A percentile compares a stretch with the other conserved stretches of the same genome.
These are phyloP conservation scores for Arenaria interpres DNA, from an alignment of 2,113 vertebrate genomes.

Conservation along the genomic window DNA sequence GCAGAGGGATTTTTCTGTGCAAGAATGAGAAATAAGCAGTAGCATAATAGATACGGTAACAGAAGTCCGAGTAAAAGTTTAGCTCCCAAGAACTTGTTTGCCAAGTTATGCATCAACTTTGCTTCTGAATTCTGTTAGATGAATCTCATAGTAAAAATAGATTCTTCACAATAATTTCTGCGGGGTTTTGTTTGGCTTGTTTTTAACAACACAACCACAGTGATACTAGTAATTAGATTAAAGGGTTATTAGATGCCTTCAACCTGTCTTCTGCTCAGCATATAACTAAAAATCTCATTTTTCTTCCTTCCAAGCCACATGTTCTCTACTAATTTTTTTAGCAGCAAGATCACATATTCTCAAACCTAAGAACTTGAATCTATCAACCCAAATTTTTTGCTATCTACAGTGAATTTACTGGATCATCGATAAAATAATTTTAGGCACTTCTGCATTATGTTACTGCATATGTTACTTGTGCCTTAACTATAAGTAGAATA, in stretches of 20 bases:
- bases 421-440: background rate
- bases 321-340: background rate
- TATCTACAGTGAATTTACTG: background rate
- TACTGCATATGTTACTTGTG: background rate
- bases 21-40: background rate
- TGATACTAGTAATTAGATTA: background rate
- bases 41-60: fast-evolving
- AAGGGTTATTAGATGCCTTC: background rate
- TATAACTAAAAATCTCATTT: background rate
- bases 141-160: background rate
- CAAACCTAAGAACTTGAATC: background rate
- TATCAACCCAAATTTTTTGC: background rate
- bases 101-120: background rate
- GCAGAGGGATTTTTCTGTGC: background rate
- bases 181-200: background rate
- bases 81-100: background rate
- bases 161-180: background rate
- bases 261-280: background rate
- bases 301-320: background rate
- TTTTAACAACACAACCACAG: background rate
- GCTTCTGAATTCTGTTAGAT: background rate
- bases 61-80: background rate
- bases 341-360: background rate
- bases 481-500: background rate
- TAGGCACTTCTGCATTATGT: background rate